Evolutionary conservation across 1,140 invertebrate genomes (phyloP).

Genomic region (Pseudomyrmex gracilis): DNA sequence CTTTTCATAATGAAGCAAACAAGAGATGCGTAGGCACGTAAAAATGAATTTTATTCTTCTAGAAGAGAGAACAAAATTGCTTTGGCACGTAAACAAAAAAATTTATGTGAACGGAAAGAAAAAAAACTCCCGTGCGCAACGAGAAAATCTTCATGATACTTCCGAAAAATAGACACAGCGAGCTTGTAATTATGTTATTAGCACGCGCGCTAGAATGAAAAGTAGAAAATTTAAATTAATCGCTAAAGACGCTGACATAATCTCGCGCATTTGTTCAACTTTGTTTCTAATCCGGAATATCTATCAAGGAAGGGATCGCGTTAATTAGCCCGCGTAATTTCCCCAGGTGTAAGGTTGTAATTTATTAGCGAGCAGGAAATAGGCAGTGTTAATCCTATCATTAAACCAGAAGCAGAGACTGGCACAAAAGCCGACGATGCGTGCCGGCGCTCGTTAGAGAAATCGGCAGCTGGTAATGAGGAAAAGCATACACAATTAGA

Average conservation of each 20-base stretch:
- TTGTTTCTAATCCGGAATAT: not conserved
- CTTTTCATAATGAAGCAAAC: not conserved
- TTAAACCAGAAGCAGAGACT: not conserved
- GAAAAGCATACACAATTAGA: slow-evolving; percentile 35
- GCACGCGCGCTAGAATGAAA: not conserved
- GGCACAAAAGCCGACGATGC: slow-evolving; percentile 4
- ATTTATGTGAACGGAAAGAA: not conserved
- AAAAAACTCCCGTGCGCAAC: not conserved
- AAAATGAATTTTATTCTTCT: not conserved
- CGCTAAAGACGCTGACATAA: not conserved
- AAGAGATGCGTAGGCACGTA: not conserved
- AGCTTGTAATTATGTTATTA: too few relatives aligned
- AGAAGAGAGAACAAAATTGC: not conserved
- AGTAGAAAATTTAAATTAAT: not conserved
- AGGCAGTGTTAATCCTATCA: slow-evolving; percentile 9
- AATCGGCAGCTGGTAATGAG: slow-evolving; percentile 20
- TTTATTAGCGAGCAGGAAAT: slow-evolving; percentile 27
- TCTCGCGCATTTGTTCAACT: not conserved
- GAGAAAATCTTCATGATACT: not conserved
- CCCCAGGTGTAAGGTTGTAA: not conserved
- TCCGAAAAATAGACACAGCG: not conserved
- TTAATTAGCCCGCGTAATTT: slow-evolving; percentile 15
- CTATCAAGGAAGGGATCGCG: not conserved
- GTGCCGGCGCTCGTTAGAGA: slow-evolving; percentile 15
- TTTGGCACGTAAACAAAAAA: not conserved